Evolutionary conservation across 2,113 vertebrate species (phyloP), one percentile per base, ranked within the genome.

Genomic region (Nansenia antarctica): DNA sequence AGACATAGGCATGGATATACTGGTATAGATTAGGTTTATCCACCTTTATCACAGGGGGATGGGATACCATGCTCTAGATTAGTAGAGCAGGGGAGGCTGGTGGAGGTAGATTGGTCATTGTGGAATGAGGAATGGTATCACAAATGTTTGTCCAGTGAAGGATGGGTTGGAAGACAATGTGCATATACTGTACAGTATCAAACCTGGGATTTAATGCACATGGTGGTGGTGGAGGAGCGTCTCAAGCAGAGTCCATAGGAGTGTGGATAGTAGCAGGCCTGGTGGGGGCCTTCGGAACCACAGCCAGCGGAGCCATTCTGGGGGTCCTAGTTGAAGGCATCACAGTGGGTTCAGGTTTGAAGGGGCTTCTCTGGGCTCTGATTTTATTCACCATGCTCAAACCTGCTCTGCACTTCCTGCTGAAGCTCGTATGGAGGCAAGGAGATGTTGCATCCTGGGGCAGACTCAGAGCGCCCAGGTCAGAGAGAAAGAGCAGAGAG

Each of bases 121-220:
- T n/a, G n/a, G n/a, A n/a, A n/a, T n/a, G n/a, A n/a, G n/a, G n/a
- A n/a, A n/a, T n/a, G n/a, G n/a, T n/a, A n/a, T n/a, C n/a, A n/a
- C n/a, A n/a, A 59, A 79, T 85, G 1, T 90, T 90, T 69, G 74
- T 55, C 20, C 74, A 90, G 31, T 89, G 90, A 69, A 72, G 85
- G 18, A 65, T 92, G 22, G 90, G 75, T n/a, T n/a, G n/a, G n/a
- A n/a, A n/a, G n/a, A n/a, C n/a, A n/a, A n/a, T n/a, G n/a, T n/a
- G n/a, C n/a, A n/a, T n/a, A n/a, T n/a, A n/a, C n/a, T n/a, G n/a
- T n/a, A n/a, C n/a, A n/a, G n/a, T n/a, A n/a, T n/a, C n/a, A n/a
- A n/a, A n/a, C n/a, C n/a, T n/a, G n/a, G n/a, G n/a, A n/a, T n/a
- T n/a, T n/a, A n/a, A n/a, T n/a, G n/a, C n/a, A n/a, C n/a, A n/a